Evolutionary conservation across 2,113 vertebrate species (phyloP), one percentile per base, ranked within the genome.

Genomic region (Erythrocercus mccallii): DNA sequence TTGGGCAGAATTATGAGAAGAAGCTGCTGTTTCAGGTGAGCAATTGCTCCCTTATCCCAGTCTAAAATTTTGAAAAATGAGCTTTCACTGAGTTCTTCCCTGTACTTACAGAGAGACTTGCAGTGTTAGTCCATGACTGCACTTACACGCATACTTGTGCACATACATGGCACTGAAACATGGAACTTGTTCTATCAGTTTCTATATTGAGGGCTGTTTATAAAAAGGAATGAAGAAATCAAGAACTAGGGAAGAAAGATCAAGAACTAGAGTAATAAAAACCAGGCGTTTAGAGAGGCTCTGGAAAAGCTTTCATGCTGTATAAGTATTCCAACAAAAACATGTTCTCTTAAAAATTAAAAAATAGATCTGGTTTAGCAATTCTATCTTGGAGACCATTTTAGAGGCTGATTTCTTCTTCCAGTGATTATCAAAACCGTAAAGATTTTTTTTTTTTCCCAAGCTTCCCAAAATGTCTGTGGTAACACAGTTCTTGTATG

Each of bases 401-500:
- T 93, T 27, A 77, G 81, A 92, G 64, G 58, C 62, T 68, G 22
- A 87, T 81, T 87, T 81, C 44, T 81, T 93, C 90, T 93, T 77
- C 42, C 71, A 77, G 74, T 31, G 71, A 81, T 73, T 90, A 96
- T 90, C 88, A 95, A 81, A 90, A 86, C 71, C 81, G 20, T 56
- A 83, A 88, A 74, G 77, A 61, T 77, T 53, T 11, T 69, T 85
- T 81, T 81, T 81, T 74, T 76, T 53, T 14, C 45, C 82, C 76
- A 83, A 57, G 64, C 56, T 78, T 88, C 60, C 64, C 80, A 83
- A 96, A 88, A 90, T 58, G 30, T 73, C 76, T 95, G 82, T 62
- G 64, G 88, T 83, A 86, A 90, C 50, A 38, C 7, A 20, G 25
- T n/a, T 77, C 69, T 90, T 70, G 30, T 83, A 77, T 68, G 88